Conservation (phyloP, 2,888 invertebrate species). For the Drosophila incognita region DNA sequence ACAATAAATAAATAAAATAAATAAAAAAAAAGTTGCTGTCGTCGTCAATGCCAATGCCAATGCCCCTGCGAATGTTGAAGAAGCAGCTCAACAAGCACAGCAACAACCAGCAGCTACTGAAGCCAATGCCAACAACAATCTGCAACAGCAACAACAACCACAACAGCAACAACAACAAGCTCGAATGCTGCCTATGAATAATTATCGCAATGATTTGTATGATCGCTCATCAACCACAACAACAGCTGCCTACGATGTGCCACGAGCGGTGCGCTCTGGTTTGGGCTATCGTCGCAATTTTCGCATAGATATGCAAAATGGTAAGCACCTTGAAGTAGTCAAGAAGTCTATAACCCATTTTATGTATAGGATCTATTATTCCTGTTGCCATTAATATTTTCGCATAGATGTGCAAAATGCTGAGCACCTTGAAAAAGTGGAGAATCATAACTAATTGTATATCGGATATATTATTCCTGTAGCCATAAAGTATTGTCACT, state of each 20-base stretch:
- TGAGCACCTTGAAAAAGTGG: not conserved
- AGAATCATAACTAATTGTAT: not conserved
- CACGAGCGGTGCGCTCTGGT: slow-evolving; percentile 83
- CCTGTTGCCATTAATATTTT: not conserved
- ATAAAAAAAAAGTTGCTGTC: slow-evolving; percentile 70
- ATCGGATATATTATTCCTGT: not conserved
- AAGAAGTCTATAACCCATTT: not conserved
- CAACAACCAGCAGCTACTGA: slow-evolving; percentile 47
- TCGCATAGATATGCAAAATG: slow-evolving; percentile 84
- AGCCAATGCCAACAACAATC: slow-evolving; percentile 48
- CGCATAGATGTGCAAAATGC: not conserved
- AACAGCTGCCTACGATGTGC: slow-evolving; percentile 83
- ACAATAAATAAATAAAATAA: no score
- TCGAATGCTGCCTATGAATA: slow-evolving; percentile 76
- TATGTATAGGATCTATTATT: not conserved
- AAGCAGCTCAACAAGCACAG: slow-evolving; percentile 52
- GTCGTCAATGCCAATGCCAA: slow-evolving; percentile 75
- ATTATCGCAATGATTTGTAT: slow-evolving; percentile 84
- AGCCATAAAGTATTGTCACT: not conserved
- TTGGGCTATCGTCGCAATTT: slow-evolving; percentile 84
- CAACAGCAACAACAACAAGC: slow-evolving; percentile 58
- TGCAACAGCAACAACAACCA: slow-evolving; percentile 37
- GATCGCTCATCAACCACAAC: slow-evolving; percentile 81
- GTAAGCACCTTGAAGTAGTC: slow-evolving; percentile 46
- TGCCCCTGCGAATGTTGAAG: slow-evolving; percentile 81